phyloP scores from a whole-genome alignment of 2,888 invertebrate genomes.

The Pristionchus fissidentatus region DNA sequence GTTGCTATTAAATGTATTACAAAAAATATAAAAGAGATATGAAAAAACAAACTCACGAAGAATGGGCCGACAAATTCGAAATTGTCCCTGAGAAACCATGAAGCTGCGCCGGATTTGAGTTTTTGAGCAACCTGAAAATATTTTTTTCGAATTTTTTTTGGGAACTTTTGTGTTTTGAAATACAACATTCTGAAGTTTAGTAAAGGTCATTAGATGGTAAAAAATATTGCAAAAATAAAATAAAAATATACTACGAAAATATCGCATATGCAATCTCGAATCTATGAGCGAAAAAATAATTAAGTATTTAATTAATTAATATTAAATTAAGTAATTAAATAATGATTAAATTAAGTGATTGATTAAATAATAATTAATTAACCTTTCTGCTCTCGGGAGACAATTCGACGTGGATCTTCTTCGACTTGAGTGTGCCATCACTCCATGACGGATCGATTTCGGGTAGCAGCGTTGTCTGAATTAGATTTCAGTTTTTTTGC shows the following conservation, averaged over 20 bases:
- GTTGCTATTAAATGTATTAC: too few species aligned
- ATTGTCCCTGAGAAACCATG: background rate
- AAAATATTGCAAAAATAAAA: too few species aligned
- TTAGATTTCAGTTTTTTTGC: background rate
- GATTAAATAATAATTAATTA: too few species aligned
- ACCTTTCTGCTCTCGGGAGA: background rate
- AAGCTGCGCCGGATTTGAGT: background rate
- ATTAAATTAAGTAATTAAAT: background rate
- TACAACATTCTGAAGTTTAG: too few species aligned
- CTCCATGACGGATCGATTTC: background rate
- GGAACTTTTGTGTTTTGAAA: background rate
- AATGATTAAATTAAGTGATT: too few species aligned
- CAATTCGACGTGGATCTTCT: background rate
- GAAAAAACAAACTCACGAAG: background rate
- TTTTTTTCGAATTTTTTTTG: background rate
- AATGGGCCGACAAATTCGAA: background rate
- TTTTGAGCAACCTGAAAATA: background rate
- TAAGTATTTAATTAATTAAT: background rate
- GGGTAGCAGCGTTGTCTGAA: background rate
- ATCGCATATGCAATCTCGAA: background rate
- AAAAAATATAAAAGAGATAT: background rate
- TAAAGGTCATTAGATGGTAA: too few species aligned
- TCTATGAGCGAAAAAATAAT: background rate
- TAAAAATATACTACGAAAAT: too few species aligned
- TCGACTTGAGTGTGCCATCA: background rate